Evolutionary conservation across 2,797 vertebrate genomes (phyloP).

Genomic region (Acanthurus leucopareius): DNA sequence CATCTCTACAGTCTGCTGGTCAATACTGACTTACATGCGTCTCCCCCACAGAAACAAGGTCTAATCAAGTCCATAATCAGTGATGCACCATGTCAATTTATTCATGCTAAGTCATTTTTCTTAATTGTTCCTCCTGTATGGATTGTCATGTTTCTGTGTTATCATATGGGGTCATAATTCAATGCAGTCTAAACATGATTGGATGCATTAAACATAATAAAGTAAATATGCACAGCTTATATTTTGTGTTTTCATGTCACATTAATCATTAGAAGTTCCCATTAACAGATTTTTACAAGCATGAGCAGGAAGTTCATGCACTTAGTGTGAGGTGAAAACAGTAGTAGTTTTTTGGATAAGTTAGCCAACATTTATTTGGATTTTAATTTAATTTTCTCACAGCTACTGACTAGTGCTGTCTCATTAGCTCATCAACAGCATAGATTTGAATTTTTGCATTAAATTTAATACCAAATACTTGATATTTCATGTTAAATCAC

Average conservation of each 20-base stretch:
- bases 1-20: slow-evolving; percentile 3
- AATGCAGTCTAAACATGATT: not conserved
- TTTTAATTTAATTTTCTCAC: too few relatives aligned
- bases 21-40: slow-evolving; percentile 33
- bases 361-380: too few relatives aligned
- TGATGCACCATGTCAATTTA: not conserved
- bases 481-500: too few relatives aligned
- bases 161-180: not conserved
- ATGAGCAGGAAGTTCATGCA: too few relatives aligned
- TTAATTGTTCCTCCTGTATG: not conserved
- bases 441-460: too few relatives aligned
- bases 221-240: not conserved
- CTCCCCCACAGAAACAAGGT: slow-evolving; percentile 19
- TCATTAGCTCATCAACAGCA: too few relatives aligned
- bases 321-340: too few relatives aligned
- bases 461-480: too few relatives aligned
- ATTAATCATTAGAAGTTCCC: not conserved
- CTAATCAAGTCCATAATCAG: slow-evolving; percentile 11
- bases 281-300: too few relatives aligned
- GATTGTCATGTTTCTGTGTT: not conserved
- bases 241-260: not conserved
- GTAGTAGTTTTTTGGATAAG: too few relatives aligned
- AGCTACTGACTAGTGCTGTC: too few relatives aligned
- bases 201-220: not conserved
- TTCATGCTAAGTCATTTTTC: not conserved